Conservation (phyloP, 2,888 invertebrate species). For the Sphecodes monilicornis region DNA sequence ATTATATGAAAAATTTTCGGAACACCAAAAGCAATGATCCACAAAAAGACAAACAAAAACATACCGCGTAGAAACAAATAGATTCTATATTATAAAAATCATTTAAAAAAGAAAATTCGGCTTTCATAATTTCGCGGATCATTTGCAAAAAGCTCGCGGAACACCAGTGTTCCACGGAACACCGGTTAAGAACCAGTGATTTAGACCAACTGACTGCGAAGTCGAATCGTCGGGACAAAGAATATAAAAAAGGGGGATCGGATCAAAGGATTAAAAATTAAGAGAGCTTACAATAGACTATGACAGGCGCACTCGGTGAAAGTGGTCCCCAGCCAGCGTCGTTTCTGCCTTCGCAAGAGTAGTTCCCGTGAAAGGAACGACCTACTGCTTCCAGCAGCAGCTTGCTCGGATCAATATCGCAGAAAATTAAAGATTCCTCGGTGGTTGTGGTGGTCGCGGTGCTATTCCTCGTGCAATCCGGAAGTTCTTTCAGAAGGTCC, state of each 20-base stretch:
- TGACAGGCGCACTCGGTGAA: conserved; percentile 91
- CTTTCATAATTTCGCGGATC: no score
- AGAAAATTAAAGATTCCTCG: conserved; percentile 86
- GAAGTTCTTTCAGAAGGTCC: conserved; percentile 92
- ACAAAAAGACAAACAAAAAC: no score
- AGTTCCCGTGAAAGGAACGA: conserved; percentile 96
- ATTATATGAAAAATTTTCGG: no score
- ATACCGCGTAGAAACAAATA: no score
- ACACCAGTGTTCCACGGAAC: no score
- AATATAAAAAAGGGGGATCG: neutral
- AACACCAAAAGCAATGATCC: no score
- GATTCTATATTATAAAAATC: no score
- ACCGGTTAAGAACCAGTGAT: no score
- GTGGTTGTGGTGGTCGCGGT: conserved; percentile 68
- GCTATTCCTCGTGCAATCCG: conserved; percentile 89
- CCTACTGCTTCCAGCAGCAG: conserved; percentile 94
- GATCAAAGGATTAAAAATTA: conserved; percentile 41
- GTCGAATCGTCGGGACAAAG: neutral
- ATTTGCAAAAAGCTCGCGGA: no score
- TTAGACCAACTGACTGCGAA: conserved; percentile 17
- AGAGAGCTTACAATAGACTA: conserved; percentile 91
- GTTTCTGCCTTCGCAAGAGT: conserved; percentile 96
- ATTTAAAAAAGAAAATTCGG: no score
- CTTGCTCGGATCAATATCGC: conserved; percentile 94
- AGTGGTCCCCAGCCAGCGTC: conserved; percentile 94